Base-by-base conservation (phyloP, 2,797 vertebrate genomes). In the Lacerta bilineata region DNA sequence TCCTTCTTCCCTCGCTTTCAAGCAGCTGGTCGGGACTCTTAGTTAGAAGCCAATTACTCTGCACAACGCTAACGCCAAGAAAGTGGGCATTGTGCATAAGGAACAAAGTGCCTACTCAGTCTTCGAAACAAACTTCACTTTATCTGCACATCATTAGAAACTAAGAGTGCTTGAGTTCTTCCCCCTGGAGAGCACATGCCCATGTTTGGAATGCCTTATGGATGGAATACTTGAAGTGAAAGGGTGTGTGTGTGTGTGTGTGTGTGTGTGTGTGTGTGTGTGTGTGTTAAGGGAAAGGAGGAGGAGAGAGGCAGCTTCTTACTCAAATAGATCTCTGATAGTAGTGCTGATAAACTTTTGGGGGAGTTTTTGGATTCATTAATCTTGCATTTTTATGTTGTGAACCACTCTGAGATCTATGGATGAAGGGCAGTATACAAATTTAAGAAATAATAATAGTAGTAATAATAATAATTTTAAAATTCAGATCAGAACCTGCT, bases 61-160 rank as follows among this genome's bases (percentile, higher is more conserved):
- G 23, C 27, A 69, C 74, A 81, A 83, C 11, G 39, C n/a, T 15
- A 46, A 59, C 36, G 81, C 46, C 20, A 86, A 88, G 84, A 79
- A 88, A 74, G 79, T 79, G 66, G 72, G 39, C 8, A 78, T 91
- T 88, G 50, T 91, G 25, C 72, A n/a, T 55, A 66, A 55, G 41
- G 50, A 79, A 86, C 87, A 82, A 88, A 91, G 74, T 41, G 41
- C 66, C 87, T 86, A 85, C 27, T 55, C 79, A 85, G 11, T 81
- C 78, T 43, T 76, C 41, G 83, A 85, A 81, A 81, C 83, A 88
- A 79, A 36, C 36, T 27, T 23, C 41, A 89, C 72, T 83, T 86
- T 82, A 80, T 88, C 50, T 88, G 64, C 71, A 85, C 43, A 71
- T 27, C 64, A 55, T 23, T 64, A 81, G 64, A 83, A 78, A 33